A percentile compares a stretch with the other conserved stretches of the same genome.
Conservation (phyloP, 2,113 vertebrate species). For the Albula glossodonta region DNA sequence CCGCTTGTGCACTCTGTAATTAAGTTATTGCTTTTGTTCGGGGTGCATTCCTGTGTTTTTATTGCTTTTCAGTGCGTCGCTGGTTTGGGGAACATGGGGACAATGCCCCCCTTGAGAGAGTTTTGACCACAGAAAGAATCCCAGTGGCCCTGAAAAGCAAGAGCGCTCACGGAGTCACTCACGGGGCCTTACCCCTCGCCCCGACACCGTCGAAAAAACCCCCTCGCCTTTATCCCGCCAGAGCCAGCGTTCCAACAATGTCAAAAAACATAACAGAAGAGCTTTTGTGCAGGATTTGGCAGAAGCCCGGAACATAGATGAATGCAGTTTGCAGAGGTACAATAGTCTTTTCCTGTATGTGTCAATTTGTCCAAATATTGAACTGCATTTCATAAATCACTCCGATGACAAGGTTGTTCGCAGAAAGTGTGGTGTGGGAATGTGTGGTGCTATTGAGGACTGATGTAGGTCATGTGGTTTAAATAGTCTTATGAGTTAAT, state of each 20-base stretch:
- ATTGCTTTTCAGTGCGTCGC: slow-evolving; percentile 59
- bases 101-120: slow-evolving; percentile 37
- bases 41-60: slow-evolving; percentile 64
- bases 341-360: slow-evolving; percentile 3
- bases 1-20: slow-evolving; percentile 66
- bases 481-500: not conserved
- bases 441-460: not conserved
- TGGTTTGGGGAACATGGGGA: slow-evolving; percentile 59
- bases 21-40: slow-evolving; percentile 72
- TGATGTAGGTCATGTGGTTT: not conserved
- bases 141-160: not conserved
- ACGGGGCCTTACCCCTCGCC: slow-evolving; percentile 7
- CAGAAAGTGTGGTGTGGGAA: not conserved
- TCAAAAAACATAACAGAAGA: slow-evolving; percentile 22
- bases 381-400: slow-evolving; percentile 19
- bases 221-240: not conserved
- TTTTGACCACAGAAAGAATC: not conserved
- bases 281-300: slow-evolving; percentile 25
- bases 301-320: not conserved
- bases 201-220: not conserved
- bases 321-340: slow-evolving; percentile 6
- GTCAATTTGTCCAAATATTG: slow-evolving; percentile 26
- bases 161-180: slow-evolving; percentile 6
- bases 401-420: not conserved
- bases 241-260: slow-evolving; percentile 3